Evolutionary conservation across 2,888 invertebrate genomes (phyloP).

Genomic region (Rugalucina vietnamica): DNA sequence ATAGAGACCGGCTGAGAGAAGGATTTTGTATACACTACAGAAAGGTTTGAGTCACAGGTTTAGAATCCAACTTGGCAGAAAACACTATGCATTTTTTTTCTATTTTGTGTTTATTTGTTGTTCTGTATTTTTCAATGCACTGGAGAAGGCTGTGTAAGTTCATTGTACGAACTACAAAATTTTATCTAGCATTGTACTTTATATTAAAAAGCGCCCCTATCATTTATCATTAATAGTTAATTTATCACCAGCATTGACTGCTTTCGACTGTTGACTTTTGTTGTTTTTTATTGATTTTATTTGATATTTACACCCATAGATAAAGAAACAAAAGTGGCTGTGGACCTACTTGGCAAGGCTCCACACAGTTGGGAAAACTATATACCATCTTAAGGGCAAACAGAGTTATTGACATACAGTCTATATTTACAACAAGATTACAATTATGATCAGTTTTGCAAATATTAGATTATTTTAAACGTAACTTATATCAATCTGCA

Average conservation of each 20-base stretch:
- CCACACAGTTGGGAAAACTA: too few species aligned
- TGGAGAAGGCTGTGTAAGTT: neutral
- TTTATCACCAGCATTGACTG: neutral
- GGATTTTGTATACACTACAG: too few species aligned
- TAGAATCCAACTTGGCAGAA: too few species aligned
- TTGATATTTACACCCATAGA: too few species aligned
- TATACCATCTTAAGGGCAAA: too few species aligned
- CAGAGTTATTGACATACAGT: neutral
- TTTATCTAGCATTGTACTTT: neutral
- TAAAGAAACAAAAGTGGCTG: neutral
- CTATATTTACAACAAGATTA: neutral
- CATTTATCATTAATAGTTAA: neutral
- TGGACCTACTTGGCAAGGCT: neutral
- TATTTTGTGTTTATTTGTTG: neutral
- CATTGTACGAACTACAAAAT: neutral
- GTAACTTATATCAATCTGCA: neutral
- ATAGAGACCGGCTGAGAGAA: too few species aligned
- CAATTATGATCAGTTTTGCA: neutral
- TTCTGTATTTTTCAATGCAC: neutral
- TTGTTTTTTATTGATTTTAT: neutral
- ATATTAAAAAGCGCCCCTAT: neutral
- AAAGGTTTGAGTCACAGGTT: too few species aligned
- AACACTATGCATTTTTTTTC: too few species aligned
- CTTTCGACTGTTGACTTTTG: neutral
- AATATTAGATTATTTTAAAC: neutral